Evolutionary conservation across 2,797 vertebrate genomes (phyloP), one percentile per base, ranked within the genome.

Genomic region (Scarus forsteni): DNA sequence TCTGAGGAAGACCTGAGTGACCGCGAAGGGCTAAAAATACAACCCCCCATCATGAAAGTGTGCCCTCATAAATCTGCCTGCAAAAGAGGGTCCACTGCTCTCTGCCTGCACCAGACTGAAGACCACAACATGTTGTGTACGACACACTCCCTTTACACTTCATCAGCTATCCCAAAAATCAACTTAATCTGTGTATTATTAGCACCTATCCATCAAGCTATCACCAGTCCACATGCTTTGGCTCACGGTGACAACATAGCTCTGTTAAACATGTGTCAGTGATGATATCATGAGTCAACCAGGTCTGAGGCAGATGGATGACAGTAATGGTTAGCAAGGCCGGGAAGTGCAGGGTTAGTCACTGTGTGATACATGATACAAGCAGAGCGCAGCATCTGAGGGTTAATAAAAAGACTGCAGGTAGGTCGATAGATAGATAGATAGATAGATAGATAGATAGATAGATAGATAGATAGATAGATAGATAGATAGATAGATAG

Each of bases 21-120:
- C 81, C 49, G 7, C 56, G 10, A 44, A 51, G 40, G 3, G 60
- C 83, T 90, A 90, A 87, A 88, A 90, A 89, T 89, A 89, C 65
- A 80, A 57, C 57, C 69, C 38, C 3, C 48, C 18, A 54, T 73
- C 75, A 50, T 34, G 61, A 57, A 34, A 73, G 65, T 45, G 27
- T 53, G 19, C 60, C 68, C 78, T 80, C 84, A 60, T 88, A 87
- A 90, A 88, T 80, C 72, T 77, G 70, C 46, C 49, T 36, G 27
- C 1, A 43, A 42, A 60, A 15, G 54, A 2, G n/a, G 62, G 68
- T 39, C 34, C 35, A 10, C 63, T 46, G 34, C 66, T 65, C 53
- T 56, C 59, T 58, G 51, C 35, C 59, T 68, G 67, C 51, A 38
- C 64, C 61, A 19, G 38, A 34, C 44, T 40, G 46, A 50, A 40